phyloP scores from a whole-genome alignment of 2,888 invertebrate genomes.

The Vesta saturnalis region DNA sequence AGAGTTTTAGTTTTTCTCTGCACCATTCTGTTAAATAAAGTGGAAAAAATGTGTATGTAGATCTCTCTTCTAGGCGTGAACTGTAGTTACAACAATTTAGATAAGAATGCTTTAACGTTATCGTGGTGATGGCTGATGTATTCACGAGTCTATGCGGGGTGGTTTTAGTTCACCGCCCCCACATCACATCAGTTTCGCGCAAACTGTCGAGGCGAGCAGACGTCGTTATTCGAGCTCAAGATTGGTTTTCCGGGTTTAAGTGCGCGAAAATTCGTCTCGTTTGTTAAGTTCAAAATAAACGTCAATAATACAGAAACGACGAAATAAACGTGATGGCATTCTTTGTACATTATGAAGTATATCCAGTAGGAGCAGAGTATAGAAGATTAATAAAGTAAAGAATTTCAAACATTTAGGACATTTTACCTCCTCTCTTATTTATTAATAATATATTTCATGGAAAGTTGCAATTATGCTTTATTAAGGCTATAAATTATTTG shows the following conservation, averaged over 20 bases:
- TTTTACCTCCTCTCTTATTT: background rate
- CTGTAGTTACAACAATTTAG: slow-evolving; percentile 19
- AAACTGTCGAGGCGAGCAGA: slow-evolving; percentile 26
- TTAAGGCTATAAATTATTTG: background rate
- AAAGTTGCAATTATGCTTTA: slow-evolving; percentile 3
- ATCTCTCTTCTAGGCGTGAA: slow-evolving; percentile 10
- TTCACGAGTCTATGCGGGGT: slow-evolving; percentile 32
- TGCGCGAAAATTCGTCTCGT: slow-evolving; percentile 14
- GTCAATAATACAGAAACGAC: slow-evolving; percentile 4
- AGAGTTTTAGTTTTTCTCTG: background rate
- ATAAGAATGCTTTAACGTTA: slow-evolving; percentile 27
- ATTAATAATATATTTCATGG: background rate
- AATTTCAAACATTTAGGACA: background rate
- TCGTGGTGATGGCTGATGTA: slow-evolving; percentile 35
- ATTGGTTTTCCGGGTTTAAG: slow-evolving; percentile 18
- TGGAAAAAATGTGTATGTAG: background rate
- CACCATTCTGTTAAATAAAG: background rate
- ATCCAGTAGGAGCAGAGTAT: background rate
- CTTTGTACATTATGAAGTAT: background rate
- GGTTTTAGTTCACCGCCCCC: slow-evolving; percentile 41
- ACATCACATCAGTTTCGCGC: slow-evolving; percentile 37
- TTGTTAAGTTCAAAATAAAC: slow-evolving; percentile 7
- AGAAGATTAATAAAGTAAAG: slow-evolving; percentile 10
- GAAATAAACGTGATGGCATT: background rate
- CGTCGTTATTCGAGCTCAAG: slow-evolving; percentile 29